Conservation (phyloP, 2,113 vertebrate genomes). For the Phylloscopus trochilus region DNA sequence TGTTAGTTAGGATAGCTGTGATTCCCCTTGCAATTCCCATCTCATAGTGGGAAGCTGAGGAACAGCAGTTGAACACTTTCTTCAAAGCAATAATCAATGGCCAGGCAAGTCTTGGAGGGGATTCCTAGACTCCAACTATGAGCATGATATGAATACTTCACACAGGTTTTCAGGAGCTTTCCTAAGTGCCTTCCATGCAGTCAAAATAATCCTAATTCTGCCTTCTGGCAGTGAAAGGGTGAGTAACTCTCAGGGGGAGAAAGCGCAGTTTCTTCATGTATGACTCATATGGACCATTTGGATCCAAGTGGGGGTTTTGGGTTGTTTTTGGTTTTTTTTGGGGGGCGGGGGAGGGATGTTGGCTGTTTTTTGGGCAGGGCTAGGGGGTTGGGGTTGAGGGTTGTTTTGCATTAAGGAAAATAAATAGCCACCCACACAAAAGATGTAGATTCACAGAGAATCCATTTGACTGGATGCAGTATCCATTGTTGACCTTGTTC, state of each 20-base stretch:
- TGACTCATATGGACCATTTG: slow-evolving; percentile 9
- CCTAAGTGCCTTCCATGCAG: neutral
- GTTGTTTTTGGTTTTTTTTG: neutral
- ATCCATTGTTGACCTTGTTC: neutral
- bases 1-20: neutral
- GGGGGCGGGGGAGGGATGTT: neutral
- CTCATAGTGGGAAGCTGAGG: neutral
- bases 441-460: neutral
- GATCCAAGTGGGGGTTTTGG: neutral
- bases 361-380: neutral
- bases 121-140: neutral
- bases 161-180: neutral
- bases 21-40: neutral
- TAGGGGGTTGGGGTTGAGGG: no score
- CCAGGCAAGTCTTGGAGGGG: neutral
- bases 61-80: neutral
- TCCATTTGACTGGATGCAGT: neutral
- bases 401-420: neutral
- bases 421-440: neutral
- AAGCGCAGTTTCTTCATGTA: neutral
- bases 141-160: neutral
- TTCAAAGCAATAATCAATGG: neutral
- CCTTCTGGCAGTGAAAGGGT: neutral
- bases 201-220: neutral
- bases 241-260: neutral